A percentile compares a stretch with the other conserved stretches of the same genome.
These are phyloP conservation scores for Panorpa germanica DNA, from an alignment of 2,888 invertebrate species.

Conservation along the genomic window DNA sequence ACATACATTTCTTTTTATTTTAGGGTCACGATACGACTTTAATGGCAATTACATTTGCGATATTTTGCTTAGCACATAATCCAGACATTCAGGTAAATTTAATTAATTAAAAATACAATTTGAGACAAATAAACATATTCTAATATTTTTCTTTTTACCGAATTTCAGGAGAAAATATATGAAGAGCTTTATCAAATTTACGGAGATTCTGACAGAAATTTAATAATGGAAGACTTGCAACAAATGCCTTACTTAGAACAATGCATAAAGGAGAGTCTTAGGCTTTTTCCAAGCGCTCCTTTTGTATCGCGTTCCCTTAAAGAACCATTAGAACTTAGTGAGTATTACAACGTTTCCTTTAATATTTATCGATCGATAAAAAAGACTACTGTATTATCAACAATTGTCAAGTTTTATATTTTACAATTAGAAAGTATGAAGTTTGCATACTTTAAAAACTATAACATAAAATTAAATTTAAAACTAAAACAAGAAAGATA, in stretches of 20 bases:
- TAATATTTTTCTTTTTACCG: too few species aligned
- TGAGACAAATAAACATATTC: too few species aligned
- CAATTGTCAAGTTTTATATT: too few species aligned
- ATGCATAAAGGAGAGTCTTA: constrained; percentile 26
- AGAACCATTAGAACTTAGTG: too few species aligned
- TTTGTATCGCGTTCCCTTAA: constrained; percentile 23
- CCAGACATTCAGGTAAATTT: constrained; percentile 24
- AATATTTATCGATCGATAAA: too few species aligned
- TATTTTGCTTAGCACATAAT: constrained; percentile 30
- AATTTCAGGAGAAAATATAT: constrained; percentile 26
- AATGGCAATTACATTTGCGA: constrained; percentile 26
- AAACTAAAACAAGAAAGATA: too few species aligned
- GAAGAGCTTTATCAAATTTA: constrained; percentile 24
- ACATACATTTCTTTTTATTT: constrained; percentile 13
- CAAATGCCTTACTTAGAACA: constrained; percentile 25
- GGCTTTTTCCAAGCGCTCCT: constrained; percentile 25
- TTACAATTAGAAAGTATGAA: too few species aligned
- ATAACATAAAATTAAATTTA: too few species aligned
- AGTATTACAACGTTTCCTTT: too few species aligned
- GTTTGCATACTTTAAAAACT: too few species aligned
- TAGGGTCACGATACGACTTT: constrained; percentile 46
- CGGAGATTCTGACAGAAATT: constrained; percentile 18
- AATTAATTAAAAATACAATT: too few species aligned
- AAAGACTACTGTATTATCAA: too few species aligned
- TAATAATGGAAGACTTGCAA: constrained; percentile 18